phyloP scores from a whole-genome alignment of 2,113 vertebrate genomes.

The Semicossyphus pulcher region DNA sequence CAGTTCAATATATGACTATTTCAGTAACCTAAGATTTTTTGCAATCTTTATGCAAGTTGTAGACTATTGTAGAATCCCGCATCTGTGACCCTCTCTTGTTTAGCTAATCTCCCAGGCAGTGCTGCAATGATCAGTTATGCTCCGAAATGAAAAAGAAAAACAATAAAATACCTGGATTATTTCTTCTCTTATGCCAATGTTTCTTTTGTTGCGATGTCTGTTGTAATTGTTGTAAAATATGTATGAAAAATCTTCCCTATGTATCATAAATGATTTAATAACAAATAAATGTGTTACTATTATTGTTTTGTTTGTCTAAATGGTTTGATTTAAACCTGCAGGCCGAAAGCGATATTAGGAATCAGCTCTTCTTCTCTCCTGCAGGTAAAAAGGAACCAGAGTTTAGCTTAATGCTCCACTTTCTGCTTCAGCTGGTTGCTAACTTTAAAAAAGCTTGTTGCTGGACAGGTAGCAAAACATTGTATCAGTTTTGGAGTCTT shows the following conservation, averaged over 20 bases:
- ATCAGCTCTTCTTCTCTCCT: too few species aligned
- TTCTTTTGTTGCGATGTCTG: constrained; percentile 8
- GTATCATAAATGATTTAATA: constrained; percentile 57
- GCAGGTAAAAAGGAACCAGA: too few species aligned
- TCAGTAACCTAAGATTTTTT: constrained; percentile 26
- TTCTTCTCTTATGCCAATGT: neutral
- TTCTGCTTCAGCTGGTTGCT: too few species aligned
- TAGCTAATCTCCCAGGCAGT: neutral
- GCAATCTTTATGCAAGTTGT: constrained; percentile 27
- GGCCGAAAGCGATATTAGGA: too few species aligned
- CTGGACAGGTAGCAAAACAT: too few species aligned
- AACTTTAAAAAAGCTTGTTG: too few species aligned
- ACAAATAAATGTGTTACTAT: constrained; percentile 54
- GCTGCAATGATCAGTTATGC: neutral
- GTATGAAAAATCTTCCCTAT: constrained; percentile 29
- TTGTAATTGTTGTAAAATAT: constrained; percentile 48
- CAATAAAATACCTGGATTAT: neutral
- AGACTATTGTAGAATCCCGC: constrained; percentile 3
- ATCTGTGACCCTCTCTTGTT: constrained; percentile 10
- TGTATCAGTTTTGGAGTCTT: too few species aligned
- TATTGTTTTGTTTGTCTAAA: constrained; percentile 8
- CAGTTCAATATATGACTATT: neutral
- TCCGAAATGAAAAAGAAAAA: neutral
- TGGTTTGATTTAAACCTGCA: too few species aligned
- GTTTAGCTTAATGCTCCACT: too few species aligned